A percentile compares a stretch with the other conserved stretches of the same genome.
These are phyloP conservation scores for Ganaspis brasiliensis DNA, from an alignment of 2,888 invertebrate species.

Conservation along the genomic window DNA sequence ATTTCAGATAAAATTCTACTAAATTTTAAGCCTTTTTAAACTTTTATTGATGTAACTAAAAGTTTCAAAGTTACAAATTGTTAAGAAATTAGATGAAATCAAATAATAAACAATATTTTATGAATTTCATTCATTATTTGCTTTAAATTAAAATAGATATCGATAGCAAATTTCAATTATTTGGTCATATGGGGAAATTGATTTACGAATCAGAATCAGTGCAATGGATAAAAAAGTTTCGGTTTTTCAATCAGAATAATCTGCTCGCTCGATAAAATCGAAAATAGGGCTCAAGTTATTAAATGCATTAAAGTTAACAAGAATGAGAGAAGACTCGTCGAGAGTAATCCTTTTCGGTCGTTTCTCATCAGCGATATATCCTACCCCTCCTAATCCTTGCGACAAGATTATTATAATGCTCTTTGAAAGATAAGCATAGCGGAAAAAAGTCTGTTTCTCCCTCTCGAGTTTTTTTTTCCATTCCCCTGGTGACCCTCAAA, in stretches of 20 bases:
- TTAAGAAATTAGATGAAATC: no score
- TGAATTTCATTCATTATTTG: no score
- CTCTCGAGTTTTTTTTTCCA: neutral
- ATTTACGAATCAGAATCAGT: neutral
- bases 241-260: constrained; percentile 3
- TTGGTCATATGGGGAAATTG: neutral
- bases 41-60: no score
- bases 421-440: constrained; percentile 13
- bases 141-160: no score
- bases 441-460: neutral
- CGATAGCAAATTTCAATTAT: neutral
- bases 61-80: no score
- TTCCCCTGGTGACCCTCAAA: neutral
- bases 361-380: constrained; percentile 25
- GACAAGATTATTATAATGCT: constrained; percentile 31
- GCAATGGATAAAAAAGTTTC: neutral
- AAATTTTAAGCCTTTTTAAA: no score
- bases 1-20: no score
- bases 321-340: constrained; percentile 9
- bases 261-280: constrained; percentile 6
- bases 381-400: constrained; percentile 3
- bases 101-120: no score
- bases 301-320: constrained; percentile 35
- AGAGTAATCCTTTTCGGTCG: constrained; percentile 30
- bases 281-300: constrained; percentile 17